Evolutionary conservation across 37 sponge, comb jelly and placozoan genomes (phyloP), one percentile per base, ranked within the genome.

Genomic region (Ephydatia muelleri): DNA sequence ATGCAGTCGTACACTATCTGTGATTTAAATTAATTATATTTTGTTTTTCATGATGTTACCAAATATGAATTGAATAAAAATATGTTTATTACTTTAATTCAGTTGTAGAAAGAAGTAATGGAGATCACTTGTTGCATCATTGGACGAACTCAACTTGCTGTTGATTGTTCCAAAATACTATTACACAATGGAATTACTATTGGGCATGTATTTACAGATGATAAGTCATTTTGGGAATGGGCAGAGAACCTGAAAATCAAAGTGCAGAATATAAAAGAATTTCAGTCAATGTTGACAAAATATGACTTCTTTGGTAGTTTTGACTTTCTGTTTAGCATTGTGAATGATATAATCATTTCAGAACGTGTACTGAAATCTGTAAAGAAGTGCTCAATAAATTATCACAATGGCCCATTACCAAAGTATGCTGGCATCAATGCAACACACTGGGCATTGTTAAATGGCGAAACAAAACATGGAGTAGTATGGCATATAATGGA

Each of bases 301-400:
- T 19, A 3, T 4, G 5, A 74, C 25, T 74, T 74, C 38, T 74
- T 74, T 34, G 32, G 38, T 33, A 29, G 13, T 28, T 74, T 74
- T 74, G 75, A 74, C 38, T 74, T 34, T 33, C 32, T 74, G 12
- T 74, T 74, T 74, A 74, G 75, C 75, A 74, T 74, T 74, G 75
- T 35, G 37, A 74, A 74, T 35, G 75, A 74, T 74, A 36, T 74
- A 21, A 74, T 34, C 5, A 34, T 74, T 28, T 33, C 75, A 13
- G 34, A 31, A 23, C 36, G 12, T 34, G 13, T 74, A 33, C 75
- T 74, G 25, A 6, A 33, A 28, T 25, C 32, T 25, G 36, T 74
- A 25, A 28, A 34, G 5, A 74, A 36, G 32, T 31, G 3, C 5
- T 11, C 75, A 25, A 74, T 74, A 25, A 74, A 74, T 74, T 74